These are phyloP conservation scores for Byasa hedistus DNA, from an alignment of 2,888 invertebrate genomes.

Conservation along the genomic window DNA sequence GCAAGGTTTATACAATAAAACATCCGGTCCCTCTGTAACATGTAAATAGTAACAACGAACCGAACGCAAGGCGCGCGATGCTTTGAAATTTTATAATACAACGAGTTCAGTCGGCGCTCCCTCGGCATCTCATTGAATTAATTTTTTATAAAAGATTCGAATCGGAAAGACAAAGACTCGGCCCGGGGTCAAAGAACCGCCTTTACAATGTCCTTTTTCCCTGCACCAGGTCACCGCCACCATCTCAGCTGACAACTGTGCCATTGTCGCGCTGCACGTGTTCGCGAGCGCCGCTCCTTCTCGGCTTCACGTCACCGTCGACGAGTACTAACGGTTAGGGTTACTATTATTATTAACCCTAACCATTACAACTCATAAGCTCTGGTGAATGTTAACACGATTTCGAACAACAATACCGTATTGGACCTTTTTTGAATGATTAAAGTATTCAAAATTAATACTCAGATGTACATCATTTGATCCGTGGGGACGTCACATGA, in stretches of 20 bases:
- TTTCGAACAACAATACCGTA: slow-evolving; percentile 7
- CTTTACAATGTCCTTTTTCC: slow-evolving; percentile 21
- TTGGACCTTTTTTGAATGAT: slow-evolving; percentile 3
- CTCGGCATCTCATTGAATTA: slow-evolving; percentile 40
- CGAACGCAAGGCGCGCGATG: slow-evolving; percentile 42
- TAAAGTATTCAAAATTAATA: slow-evolving; percentile 8
- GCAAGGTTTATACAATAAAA: too few species aligned
- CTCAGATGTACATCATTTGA: neutral
- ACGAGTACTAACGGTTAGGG: slow-evolving; percentile 5
- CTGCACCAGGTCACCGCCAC: slow-evolving; percentile 27
- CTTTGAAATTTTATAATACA: slow-evolving; percentile 44
- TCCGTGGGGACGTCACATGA: too few species aligned
- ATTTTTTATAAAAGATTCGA: slow-evolving; percentile 43
- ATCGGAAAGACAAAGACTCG: slow-evolving; percentile 42
- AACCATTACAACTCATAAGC: too few species aligned
- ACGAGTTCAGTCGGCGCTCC: slow-evolving; percentile 37
- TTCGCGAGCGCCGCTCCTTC: slow-evolving; percentile 10
- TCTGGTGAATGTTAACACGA: slow-evolving; percentile 18
- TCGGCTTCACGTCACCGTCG: slow-evolving; percentile 10
- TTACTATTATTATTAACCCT: slow-evolving; percentile 25
- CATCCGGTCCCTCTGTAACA: too few species aligned
- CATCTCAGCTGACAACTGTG: slow-evolving; percentile 14
- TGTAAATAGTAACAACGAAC: too few species aligned
- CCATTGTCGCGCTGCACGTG: slow-evolving; percentile 52
- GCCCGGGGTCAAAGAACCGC: slow-evolving; percentile 34